Evolutionary conservation across 1,140 invertebrate genomes (phyloP), one percentile per base, ranked within the genome.

Genomic region (Aphis gossypii): DNA sequence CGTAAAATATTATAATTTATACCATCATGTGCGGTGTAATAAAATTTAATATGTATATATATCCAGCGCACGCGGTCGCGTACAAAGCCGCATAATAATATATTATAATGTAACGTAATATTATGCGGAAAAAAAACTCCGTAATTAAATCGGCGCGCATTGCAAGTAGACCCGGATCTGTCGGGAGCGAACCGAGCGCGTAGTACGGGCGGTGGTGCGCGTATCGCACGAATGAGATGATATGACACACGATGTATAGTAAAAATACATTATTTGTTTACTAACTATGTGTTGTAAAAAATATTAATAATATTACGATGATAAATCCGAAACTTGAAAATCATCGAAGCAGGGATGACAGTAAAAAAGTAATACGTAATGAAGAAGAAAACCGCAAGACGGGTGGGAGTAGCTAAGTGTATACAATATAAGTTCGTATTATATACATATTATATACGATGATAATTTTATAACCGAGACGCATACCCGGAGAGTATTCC

Each of bases 61-160:
- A 84, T 44, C 38, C 9, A 41, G 23, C 38, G 60, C 56, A 9
- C 82, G 23, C 23, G 83, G 83, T 86, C 9, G 83, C 41, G 23
- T 86, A 46, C 84, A 86, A 87, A 48, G 86, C 38, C 38, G 86
- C 35, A 89, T 48, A 89, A 89, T 54, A 89, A 89, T 54, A 89
- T 38, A 89, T 89, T 54, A 89, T 38, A 87, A 51, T 54, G 35
- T 51, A 68, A 68, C 60, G 25, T 41, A 88, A 88, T 88, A 23
- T 41, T 56, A 56, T 41, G 21, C 25, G n/a, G 48, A 21, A 48
- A 48, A 48, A 51, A 89, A 56, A 56, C 23, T 35, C 51, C 23
- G 51, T 41, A 89, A 89, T 89, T 89, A 89, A 89, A 56, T 56
- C 88, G 51, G 35, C 35, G 21, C 7, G 8, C 21, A 88, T 35